A percentile compares a stretch with the other conserved stretches of the same genome.
These are phyloP conservation scores for Tetragnatha montana DNA, from an alignment of 2,888 invertebrate species.

Conservation along the genomic window DNA sequence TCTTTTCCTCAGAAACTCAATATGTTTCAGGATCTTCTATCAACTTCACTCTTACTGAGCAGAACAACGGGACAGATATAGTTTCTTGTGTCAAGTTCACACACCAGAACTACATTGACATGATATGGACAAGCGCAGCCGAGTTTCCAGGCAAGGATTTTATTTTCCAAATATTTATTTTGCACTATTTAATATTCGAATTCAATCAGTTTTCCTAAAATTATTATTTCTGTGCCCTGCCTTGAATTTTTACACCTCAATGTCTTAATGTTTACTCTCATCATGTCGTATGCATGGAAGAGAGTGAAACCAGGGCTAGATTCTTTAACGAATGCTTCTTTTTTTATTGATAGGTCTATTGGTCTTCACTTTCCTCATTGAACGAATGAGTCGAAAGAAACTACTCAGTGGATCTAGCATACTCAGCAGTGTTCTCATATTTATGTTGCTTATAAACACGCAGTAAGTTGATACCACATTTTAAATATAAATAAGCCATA, in stretches of 20 bases:
- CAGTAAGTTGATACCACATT: neutral
- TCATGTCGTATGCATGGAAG: too few species aligned
- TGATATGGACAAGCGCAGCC: constrained; percentile 39
- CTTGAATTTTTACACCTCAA: too few species aligned
- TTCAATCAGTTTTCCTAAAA: too few species aligned
- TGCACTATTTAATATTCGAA: too few species aligned
- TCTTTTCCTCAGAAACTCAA: too few species aligned
- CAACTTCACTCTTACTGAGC: too few species aligned
- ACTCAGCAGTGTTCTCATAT: constrained; percentile 5
- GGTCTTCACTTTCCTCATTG: constrained; percentile 54
- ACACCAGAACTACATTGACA: constrained; percentile 24
- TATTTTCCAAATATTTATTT: neutral
- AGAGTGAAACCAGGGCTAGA: too few species aligned
- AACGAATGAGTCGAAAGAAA: constrained; percentile 33
- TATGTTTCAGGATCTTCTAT: too few species aligned
- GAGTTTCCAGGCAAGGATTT: constrained; percentile 43
- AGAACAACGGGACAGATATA: neutral
- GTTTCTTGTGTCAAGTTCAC: constrained; percentile 28
- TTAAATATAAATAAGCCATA: neutral
- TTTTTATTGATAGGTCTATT: constrained; percentile 47
- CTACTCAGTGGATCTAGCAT: constrained; percentile 20
- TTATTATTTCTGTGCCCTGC: too few species aligned
- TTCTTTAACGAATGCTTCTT: too few species aligned
- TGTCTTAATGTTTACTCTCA: too few species aligned
- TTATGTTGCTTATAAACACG: constrained; percentile 19